Percentiles rank a stretch among this genome's conserved stretches.
phyloP scores from a whole-genome alignment of 2,888 invertebrate species.

The Habrosyne pyritoides region DNA sequence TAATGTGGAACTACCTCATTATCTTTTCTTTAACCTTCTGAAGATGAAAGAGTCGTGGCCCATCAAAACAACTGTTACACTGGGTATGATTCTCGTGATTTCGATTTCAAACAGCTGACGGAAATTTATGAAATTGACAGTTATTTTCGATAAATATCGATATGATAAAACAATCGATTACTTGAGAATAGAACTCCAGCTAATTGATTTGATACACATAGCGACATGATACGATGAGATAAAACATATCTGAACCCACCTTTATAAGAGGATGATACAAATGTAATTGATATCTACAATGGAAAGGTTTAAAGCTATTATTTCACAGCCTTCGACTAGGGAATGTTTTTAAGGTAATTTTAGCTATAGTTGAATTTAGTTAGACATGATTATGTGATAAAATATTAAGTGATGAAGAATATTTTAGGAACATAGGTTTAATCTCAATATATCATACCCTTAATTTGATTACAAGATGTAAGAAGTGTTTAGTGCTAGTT shows the following conservation, averaged over 20 bases:
- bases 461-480: conserved; percentile 8
- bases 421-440: conserved; percentile 13
- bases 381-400: conserved; percentile 13
- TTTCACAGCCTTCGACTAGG: conserved; percentile 80
- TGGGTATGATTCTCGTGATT: no score
- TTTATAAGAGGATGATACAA: background rate
- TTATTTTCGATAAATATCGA: no score
- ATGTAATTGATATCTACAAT: conserved; percentile 65
- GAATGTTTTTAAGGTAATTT: conserved; percentile 51
- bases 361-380: conserved; percentile 33
- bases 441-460: conserved; percentile 11
- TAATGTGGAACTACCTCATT: no score
- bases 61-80: no score
- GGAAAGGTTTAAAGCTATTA: conserved; percentile 78
- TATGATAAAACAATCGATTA: no score
- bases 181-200: no score
- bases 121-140: no score
- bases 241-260: background rate
- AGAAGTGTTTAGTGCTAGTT: background rate
- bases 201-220: no score
- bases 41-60: no score
- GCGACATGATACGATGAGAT: background rate
- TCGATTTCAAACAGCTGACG: no score
- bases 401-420: conserved; percentile 15
- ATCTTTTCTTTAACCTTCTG: no score